These are phyloP conservation scores for Cancer borealis DNA, from an alignment of 2,888 invertebrate genomes.

Conservation along the genomic window DNA sequence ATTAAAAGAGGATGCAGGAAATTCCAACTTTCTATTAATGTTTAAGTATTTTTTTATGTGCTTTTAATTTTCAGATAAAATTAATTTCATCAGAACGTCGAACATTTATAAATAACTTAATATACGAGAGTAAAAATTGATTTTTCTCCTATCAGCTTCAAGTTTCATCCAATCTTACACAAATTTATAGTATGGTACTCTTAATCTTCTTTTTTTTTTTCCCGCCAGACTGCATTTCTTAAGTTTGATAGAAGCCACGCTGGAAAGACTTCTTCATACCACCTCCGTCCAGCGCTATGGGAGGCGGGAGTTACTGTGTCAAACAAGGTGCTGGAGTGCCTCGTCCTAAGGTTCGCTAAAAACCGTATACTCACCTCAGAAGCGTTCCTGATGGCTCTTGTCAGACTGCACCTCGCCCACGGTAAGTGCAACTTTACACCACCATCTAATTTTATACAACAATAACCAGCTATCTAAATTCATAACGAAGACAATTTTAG, in stretches of 20 bases:
- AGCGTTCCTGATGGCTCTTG: constrained; percentile 85
- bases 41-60: too few relatives aligned
- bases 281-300: constrained; percentile 85
- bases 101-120: background rate
- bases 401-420: constrained; percentile 84
- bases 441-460: too few relatives aligned
- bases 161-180: background rate
- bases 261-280: constrained; percentile 84
- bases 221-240: constrained; percentile 81
- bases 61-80: too few relatives aligned
- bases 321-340: constrained; percentile 88
- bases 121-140: background rate
- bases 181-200: constrained; percentile 1
- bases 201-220: background rate
- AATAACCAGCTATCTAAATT: too few relatives aligned
- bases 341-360: constrained; percentile 85
- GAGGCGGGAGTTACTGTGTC: constrained; percentile 87
- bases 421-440: constrained; percentile 80
- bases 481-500: too few relatives aligned
- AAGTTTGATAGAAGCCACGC: constrained; percentile 83
- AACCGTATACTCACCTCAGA: constrained; percentile 83
- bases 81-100: too few relatives aligned
- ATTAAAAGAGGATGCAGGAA: too few relatives aligned
- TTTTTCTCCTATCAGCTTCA: background rate
- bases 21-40: too few relatives aligned